Percentiles rank a stretch among this genome's conserved stretches.
These are phyloP conservation scores for Scomber scombrus DNA, from an alignment of 2,113 vertebrate species.

Conservation along the genomic window DNA sequence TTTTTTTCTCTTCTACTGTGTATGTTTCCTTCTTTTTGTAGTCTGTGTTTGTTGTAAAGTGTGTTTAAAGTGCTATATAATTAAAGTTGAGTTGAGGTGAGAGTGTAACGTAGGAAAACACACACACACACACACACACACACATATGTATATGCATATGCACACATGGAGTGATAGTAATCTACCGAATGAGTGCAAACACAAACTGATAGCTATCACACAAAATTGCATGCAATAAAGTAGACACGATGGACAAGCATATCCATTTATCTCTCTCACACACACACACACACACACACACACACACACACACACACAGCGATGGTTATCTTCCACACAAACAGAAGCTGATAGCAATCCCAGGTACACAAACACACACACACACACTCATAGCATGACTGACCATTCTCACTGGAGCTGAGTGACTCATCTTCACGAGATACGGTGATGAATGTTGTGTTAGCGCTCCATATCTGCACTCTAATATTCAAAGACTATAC, in stretches of 20 bases:
- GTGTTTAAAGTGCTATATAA: no score
- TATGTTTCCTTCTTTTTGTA: no score
- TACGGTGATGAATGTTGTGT: conserved; percentile 42
- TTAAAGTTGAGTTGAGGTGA: no score
- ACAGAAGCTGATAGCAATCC: conserved; percentile 49
- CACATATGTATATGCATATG: neutral
- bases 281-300: conserved; percentile 26
- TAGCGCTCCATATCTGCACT: conserved; percentile 27
- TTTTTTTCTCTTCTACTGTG: no score
- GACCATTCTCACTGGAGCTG: conserved; percentile 19
- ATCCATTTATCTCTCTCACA: conserved; percentile 39
- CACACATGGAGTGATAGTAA: conserved; percentile 40
- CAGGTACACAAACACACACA: conserved; percentile 4
- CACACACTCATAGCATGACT: neutral
- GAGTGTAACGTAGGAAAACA: conserved; percentile 11
- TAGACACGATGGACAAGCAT: conserved; percentile 44
- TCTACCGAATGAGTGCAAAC: conserved; percentile 43
- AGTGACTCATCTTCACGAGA: conserved; percentile 37
- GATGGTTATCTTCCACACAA: conserved; percentile 58
- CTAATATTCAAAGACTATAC: conserved; percentile 61
- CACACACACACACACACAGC: neutral
- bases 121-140: neutral
- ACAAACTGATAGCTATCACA: conserved; percentile 39
- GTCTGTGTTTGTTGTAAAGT: no score
- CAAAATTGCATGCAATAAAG: conserved; percentile 41